A percentile compares a stretch with the other conserved stretches of the same genome.
Conservation (phyloP, 2,888 invertebrate species). For the Himalopsyche tibetana region DNA sequence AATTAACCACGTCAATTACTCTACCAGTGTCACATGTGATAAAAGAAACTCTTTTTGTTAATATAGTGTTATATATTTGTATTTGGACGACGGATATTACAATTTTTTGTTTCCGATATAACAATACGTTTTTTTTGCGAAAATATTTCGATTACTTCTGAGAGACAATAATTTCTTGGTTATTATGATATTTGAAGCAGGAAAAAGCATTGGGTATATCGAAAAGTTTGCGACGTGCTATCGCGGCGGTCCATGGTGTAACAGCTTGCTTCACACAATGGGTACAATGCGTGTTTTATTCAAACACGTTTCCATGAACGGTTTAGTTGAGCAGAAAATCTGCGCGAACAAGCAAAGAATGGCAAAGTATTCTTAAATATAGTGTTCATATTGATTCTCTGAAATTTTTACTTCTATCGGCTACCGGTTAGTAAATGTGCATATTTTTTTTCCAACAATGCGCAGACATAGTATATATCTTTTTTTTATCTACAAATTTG, state of each 20-base stretch:
- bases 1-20: no score
- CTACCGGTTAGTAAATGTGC: not conserved
- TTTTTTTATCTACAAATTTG: no score
- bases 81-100: no score
- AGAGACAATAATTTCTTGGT: no score
- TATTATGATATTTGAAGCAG: not conserved
- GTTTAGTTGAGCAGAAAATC: conserved; percentile 63
- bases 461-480: no score
- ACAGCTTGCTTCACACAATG: conserved; percentile 36
- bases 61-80: no score
- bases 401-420: not conserved
- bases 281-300: conserved; percentile 52
- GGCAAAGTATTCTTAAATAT: conserved; percentile 41
- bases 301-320: conserved; percentile 52
- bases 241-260: conserved; percentile 23
- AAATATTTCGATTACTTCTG: no score
- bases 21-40: no score
- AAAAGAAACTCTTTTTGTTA: no score
- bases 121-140: no score
- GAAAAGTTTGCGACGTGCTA: not conserved
- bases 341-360: conserved; percentile 55
- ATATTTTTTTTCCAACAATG: not conserved
- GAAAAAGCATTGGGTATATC: not conserved
- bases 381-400: conserved; percentile 29
- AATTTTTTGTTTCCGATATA: no score